A percentile compares a stretch with the other conserved stretches of the same genome.
Conservation (phyloP, 2,888 invertebrate genomes). For the Xylota sylvarum region DNA sequence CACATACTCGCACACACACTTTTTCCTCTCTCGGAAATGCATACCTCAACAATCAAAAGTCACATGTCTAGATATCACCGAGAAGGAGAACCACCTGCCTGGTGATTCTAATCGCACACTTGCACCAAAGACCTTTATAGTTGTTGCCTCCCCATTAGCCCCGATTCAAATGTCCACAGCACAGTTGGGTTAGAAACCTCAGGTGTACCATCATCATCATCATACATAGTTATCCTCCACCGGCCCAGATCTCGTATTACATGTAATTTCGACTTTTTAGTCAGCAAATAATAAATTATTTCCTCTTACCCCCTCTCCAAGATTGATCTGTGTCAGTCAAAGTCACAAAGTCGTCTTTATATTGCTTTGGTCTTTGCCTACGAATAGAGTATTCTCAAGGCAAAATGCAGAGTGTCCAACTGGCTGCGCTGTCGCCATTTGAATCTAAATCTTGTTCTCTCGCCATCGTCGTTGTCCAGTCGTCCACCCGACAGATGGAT, state of each 20-base stretch:
- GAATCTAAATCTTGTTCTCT: conserved; percentile 61
- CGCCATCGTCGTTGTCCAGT: conserved; percentile 23
- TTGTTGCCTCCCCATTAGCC: conserved; percentile 23
- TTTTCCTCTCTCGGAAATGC: neutral
- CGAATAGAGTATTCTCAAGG: conserved; percentile 48
- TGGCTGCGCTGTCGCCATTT: conserved; percentile 65
- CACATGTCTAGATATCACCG: conserved; percentile 17
- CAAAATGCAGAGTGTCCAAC: conserved; percentile 14
- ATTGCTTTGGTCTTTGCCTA: conserved; percentile 48
- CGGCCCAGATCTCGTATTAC: conserved; percentile 41
- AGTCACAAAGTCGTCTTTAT: conserved; percentile 57
- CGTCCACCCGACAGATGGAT: conserved; percentile 62
- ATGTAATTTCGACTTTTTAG: conserved; percentile 70
- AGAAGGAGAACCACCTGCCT: conserved; percentile 62
- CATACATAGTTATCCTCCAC: conserved; percentile 41
- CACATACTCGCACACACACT: neutral
- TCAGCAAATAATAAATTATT: conserved; percentile 71
- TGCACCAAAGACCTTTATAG: conserved; percentile 24
- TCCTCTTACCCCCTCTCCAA: conserved; percentile 8
- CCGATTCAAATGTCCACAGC: conserved; percentile 18
- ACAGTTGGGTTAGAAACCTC: conserved; percentile 28
- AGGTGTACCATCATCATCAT: conserved; percentile 50
- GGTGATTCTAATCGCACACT: conserved; percentile 53
- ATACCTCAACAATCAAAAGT: conserved; percentile 36
- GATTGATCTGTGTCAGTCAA: conserved; percentile 77